Evolutionary conservation across 2,797 vertebrate species (phyloP).

Genomic region (Lerista edwardsae): DNA sequence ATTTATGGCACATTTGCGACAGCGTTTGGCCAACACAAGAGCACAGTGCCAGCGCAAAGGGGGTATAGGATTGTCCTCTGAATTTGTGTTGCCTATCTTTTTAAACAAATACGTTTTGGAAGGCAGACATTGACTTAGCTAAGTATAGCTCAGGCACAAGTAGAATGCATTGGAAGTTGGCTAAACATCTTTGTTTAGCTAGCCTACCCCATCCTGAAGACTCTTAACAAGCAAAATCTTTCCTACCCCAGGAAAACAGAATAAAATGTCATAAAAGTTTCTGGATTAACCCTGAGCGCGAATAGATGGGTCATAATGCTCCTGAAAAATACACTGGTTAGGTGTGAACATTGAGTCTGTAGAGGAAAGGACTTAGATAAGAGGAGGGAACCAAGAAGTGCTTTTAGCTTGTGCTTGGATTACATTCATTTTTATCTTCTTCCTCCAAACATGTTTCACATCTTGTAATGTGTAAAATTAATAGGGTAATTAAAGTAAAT

Average conservation of each 20-base stretch:
- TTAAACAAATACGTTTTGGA: slow-evolving; percentile 16
- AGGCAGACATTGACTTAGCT: accelerated
- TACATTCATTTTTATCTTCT: not conserved
- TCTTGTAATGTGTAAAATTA: not conserved
- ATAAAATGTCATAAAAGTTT: not conserved
- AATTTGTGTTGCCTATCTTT: slow-evolving; percentile 29
- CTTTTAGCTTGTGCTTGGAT: accelerated
- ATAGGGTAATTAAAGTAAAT: slow-evolving; percentile 3
- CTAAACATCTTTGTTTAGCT: not conserved
- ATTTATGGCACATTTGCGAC: no score
- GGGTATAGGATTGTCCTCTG: no score
- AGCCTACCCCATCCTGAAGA: not conserved
- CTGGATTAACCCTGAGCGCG: not conserved
- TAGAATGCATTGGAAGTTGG: not conserved
- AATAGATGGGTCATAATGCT: not conserved
- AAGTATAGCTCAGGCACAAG: slow-evolving; percentile 17
- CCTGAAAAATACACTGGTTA: not conserved
- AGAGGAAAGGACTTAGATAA: not conserved
- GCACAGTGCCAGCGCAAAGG: no score
- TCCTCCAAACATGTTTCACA: not conserved
- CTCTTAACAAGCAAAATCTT: not conserved
- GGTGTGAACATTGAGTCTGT: not conserved
- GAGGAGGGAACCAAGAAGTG: not conserved
- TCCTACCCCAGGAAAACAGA: not conserved
- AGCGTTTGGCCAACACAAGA: no score